Evolutionary conservation across 2,797 vertebrate genomes (phyloP), one percentile per base, ranked within the genome.

Genomic region (Dermochelys coriacea): DNA sequence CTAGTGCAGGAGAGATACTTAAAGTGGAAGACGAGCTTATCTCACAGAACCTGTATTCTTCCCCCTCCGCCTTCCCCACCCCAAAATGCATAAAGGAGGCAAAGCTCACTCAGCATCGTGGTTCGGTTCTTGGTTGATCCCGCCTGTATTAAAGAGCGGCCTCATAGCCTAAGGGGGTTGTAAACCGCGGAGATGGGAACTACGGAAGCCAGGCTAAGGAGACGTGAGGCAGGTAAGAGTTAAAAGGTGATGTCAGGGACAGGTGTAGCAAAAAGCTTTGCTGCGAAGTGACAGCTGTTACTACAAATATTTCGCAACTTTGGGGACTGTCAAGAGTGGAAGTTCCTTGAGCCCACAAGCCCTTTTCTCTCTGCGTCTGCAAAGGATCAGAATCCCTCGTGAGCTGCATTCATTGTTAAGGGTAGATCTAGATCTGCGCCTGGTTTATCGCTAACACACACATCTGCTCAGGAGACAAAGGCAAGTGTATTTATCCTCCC

Each of bases 381-480:
- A 1, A 15, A 21, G 49, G 0, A 54, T 12, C 2, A 3, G 19
- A 64, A 23, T 64, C 0, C 83, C 6, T 2, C 50, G 50, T 71
- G 3, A 31, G 59, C 57, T 14, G 29, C 10, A 8, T 7, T 83
- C 86, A 0, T 68, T 4, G 89, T 61, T 50, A 9, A 80, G 0
- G 54, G 51, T 52, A 1, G n/a, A 47, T 77, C 12, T 61, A 55
- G 50, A 11, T 12, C 64, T 0, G 86, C 3, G 80, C 37, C 82
- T 79, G 64, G 1, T 16, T 80, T 5, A 4, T 3, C 12, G 12
- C 37, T 34, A 4, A 49, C 49, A 5, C 27, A 1, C 8, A 41
- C 6, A 12, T 29, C 68, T 64, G 64, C 57, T n/a, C 50, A 5
- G 86, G n/a, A 45, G n/a, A 78, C 75, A 78, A 50, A 78, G 75